Evolutionary conservation across 1,140 invertebrate genomes (phyloP), one percentile per base, ranked within the genome.

Genomic region (Maconellicoccus hirsutus): DNA sequence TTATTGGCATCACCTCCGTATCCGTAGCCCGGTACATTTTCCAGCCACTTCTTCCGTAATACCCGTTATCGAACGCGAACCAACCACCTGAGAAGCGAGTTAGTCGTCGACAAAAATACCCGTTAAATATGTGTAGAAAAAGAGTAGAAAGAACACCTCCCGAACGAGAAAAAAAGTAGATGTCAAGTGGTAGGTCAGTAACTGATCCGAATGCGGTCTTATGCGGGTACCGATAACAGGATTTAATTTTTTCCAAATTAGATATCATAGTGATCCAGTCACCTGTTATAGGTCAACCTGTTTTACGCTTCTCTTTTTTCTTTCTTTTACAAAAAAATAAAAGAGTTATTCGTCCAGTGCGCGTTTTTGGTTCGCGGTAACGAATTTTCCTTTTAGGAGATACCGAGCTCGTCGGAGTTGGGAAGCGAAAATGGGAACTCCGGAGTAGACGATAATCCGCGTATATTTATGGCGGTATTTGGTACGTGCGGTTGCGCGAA

Each of bases 211-310:
- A 52, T 52, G 42, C 16, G 16, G 42, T 52, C 12, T 33, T 19
- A 52, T 52, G 42, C 42, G 42, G 42, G 42, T 52, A 52, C 42
- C 42, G 42, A 52, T 52, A 52, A 52, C 42, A 52, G 42, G 42
- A 52, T 52, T 52, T 52, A 52, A 52, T 52, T 52, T 52, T 52
- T 52, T 52, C 42, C 42, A 52, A 52, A 52, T 52, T 52, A 52
- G 42, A 52, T 52, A 52, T 52, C 42, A 52, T 52, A 52, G 42
- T 52, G 42, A 52, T 52, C 42, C 16, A 52, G 42, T 52, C 42
- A 52, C 42, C 42, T 52, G 42, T 52, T 52, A 52, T 16, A 16
- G 42, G 42, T 52, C 42, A 52, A 52, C n/a, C 42, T 52, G 10
- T 52, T 52, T 52, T 52, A 8, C 10, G 42, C 14, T n/a, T n/a